Conservation (phyloP, 2,888 invertebrate genomes). For the Phytoseiulus persimilis region DNA sequence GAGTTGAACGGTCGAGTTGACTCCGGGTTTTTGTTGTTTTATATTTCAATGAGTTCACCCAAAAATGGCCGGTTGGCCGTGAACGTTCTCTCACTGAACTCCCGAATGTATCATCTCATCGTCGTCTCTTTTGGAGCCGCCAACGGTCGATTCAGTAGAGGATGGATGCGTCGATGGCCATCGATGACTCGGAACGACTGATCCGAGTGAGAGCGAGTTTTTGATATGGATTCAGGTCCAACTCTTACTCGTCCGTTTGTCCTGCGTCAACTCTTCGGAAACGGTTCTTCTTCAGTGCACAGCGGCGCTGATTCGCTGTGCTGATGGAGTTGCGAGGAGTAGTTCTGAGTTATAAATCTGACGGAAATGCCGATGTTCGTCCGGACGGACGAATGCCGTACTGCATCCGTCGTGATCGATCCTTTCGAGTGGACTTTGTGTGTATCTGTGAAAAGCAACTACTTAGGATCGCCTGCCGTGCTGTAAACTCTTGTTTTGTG, state of each 20-base stretch:
- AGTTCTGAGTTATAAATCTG: background rate
- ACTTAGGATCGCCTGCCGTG: background rate
- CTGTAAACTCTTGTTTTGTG: background rate
- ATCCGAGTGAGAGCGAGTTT: background rate
- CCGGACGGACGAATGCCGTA: background rate
- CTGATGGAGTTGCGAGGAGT: background rate
- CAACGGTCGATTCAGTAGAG: background rate
- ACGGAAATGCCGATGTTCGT: background rate
- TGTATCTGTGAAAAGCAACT: background rate
- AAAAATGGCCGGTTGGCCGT: background rate
- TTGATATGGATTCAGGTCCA: no score
- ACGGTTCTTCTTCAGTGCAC: background rate
- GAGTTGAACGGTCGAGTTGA: background rate
- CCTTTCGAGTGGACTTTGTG: background rate
- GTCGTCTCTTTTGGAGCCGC: background rate
- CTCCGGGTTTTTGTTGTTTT: background rate
- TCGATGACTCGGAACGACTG: background rate
- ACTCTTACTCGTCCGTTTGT: no score
- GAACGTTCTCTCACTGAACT: background rate
- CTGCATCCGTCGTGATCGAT: background rate
- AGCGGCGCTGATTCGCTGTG: background rate
- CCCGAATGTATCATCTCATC: background rate
- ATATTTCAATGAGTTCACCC: background rate
- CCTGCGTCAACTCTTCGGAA: no score
- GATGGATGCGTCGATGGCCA: no score